A percentile compares a stretch with the other conserved stretches of the same genome.
Evolutionary conservation across 2,888 invertebrate genomes (phyloP).

Genomic region (Eristalis arbustorum): DNA sequence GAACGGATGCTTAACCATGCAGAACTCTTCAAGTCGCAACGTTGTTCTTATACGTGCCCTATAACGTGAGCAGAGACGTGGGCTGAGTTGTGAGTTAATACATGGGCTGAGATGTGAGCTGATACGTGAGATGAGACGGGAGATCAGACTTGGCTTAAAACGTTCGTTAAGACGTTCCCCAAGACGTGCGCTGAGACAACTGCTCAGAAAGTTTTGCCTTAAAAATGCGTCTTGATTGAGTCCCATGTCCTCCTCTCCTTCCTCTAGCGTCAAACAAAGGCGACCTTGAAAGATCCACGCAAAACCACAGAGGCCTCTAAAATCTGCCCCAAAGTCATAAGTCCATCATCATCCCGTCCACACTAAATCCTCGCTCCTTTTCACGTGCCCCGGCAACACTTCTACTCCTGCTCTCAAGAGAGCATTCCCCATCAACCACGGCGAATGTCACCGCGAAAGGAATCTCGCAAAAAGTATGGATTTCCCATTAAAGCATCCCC

Average conservation of each 20-base stretch:
- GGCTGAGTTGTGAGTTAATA: no score
- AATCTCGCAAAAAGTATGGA: slow-evolving; percentile 53
- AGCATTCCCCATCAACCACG: not conserved
- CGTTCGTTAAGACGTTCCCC: no score
- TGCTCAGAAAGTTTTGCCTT: not conserved
- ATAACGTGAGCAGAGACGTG: no score
- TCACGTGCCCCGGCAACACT: not conserved
- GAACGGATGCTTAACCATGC: no score
- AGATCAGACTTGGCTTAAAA: no score
- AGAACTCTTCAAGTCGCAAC: no score
- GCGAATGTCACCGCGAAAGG: slow-evolving; percentile 47
- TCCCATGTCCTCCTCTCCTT: not conserved
- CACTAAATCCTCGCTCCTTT: not conserved
- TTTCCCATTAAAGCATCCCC: slow-evolving; percentile 65
- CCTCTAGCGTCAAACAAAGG: not conserved
- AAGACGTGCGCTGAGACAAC: no score
- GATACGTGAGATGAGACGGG: no score
- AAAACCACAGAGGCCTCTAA: no score
- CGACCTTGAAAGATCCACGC: not conserved
- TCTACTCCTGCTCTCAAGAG: not conserved
- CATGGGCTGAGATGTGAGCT: no score
- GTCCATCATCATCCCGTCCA: not conserved
- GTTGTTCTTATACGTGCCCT: no score
- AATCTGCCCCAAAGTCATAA: not conserved
- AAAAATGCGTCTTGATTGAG: no score